phyloP scores from a whole-genome alignment of 2,113 vertebrate genomes.

The Centropus bengalensis region DNA sequence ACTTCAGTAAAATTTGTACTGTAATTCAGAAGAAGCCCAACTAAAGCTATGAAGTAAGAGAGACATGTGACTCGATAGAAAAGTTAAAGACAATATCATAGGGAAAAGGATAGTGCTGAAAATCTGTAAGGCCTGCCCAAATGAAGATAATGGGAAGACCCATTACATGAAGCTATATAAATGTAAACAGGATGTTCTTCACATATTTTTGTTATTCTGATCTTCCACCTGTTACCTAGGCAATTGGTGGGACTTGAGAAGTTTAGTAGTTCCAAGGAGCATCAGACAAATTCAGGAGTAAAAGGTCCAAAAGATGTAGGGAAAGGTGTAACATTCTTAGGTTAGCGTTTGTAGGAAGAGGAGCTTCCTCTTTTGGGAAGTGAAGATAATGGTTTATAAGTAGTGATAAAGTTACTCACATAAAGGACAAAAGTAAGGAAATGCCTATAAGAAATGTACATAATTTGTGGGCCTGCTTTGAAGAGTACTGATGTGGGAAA shows the following conservation, averaged over 20 bases:
- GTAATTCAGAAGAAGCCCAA: neutral
- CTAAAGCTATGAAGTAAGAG: neutral
- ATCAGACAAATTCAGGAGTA: neutral
- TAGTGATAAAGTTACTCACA: neutral
- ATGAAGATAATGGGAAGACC: neutral
- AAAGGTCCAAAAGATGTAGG: neutral
- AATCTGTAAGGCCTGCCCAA: neutral
- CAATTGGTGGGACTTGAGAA: neutral
- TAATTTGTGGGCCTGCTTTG: neutral
- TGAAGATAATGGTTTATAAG: neutral
- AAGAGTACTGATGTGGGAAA: neutral
- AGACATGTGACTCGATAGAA: accelerated
- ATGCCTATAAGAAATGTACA: neutral
- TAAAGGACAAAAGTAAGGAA: neutral
- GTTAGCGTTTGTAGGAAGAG: neutral
- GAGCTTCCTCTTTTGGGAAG: neutral
- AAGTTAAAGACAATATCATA: neutral
- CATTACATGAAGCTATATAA: neutral
- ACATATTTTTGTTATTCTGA: neutral
- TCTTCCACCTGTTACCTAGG: neutral
- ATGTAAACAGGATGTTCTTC: neutral
- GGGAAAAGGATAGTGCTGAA: neutral
- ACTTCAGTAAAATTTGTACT: neutral
- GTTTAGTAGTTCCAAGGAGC: neutral
- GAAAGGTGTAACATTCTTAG: neutral